Evolutionary conservation across 2,797 vertebrate genomes (phyloP), one percentile per base, ranked within the genome.

Genomic region (Aeoliscus strigatus): DNA sequence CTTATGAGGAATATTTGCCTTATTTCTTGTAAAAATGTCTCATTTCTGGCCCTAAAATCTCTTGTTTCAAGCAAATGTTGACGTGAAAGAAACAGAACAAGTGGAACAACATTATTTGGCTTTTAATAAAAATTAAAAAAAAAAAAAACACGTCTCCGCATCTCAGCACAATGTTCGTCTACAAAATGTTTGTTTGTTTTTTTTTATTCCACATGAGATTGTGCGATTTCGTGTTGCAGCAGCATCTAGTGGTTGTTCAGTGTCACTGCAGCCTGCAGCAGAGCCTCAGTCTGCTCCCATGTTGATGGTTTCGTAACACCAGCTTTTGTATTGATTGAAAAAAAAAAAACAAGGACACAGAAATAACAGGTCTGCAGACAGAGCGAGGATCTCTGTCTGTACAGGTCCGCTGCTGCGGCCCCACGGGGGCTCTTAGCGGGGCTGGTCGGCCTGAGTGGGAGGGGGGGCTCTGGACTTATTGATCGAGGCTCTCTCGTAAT

Each of bases 221-320:
- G n/a, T n/a, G n/a, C n/a, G 63, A 66, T 41, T 66, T 69, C 75
- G 75, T 66, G 52, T 66, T 69, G 56, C 66, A 80, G 82, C 77
- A 62, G 59, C 61, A 73, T 63, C 77, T 81, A 66, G 75, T 70
- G 81, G 73, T 42, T 46, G 57, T 33, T 61, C 45, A 0, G 50
- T 17, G 37, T 64, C 56, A 77, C 23, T 74, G 52, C 73, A 69
- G 47, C 35, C 14, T 24, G 40, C 31, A 53, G 58, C 35, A n/a
- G 37, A 27, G 24, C 11, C 14, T 13, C 24, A 7, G 14, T 8
- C 14, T 26, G 12, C 29, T 27, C 24, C 14, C 23, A 14, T n/a
- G 17, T 53, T 63, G 37, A 36, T 34, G 38, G 6, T 48, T 34
- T 12, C 2, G 26, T 31, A 11, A 55, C 61, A 36, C 4, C 9